Percentiles rank a stretch among this genome's conserved stretches.
phyloP scores from a whole-genome alignment of 2,888 invertebrate genomes.

The Xylocampa areola region DNA sequence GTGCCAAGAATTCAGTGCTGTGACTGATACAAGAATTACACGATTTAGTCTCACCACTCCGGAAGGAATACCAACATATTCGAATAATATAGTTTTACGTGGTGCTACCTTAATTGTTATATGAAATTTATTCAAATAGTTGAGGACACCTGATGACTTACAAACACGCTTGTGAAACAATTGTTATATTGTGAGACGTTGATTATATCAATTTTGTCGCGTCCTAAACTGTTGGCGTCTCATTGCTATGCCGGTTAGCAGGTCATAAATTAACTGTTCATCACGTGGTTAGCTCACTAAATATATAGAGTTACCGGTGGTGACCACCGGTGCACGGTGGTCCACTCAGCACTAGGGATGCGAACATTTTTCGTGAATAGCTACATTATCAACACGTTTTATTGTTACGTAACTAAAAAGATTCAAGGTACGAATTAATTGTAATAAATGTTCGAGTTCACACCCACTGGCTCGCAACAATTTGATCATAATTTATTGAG shows the following conservation, averaged over 20 bases:
- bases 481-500: conserved; percentile 38
- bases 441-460: conserved; percentile 37
- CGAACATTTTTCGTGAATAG: conserved; percentile 53
- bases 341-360: conserved; percentile 59
- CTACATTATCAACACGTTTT: conserved; percentile 48
- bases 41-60: conserved; percentile 19
- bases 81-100: conserved; percentile 2
- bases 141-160: conserved; percentile 62
- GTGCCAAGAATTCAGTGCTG: conserved; percentile 43
- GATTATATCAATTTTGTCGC: conserved; percentile 72
- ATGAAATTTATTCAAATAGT: conserved; percentile 45
- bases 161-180: conserved; percentile 62
- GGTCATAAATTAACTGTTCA: conserved; percentile 76
- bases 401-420: conserved; percentile 49
- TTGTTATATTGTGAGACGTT: conserved; percentile 67
- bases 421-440: conserved; percentile 38
- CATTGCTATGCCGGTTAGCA: conserved; percentile 76
- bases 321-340: conserved; percentile 62
- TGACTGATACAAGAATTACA: conserved; percentile 43
- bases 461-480: conserved; percentile 30
- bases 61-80: conserved; percentile 8
- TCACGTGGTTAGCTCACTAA: conserved; percentile 65
- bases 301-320: conserved; percentile 53
- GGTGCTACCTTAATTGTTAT: conserved; percentile 5
- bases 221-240: conserved; percentile 56